Evolutionary conservation across 2,888 invertebrate species (phyloP).

Genomic region (Leptinotarsa rubiginosa): DNA sequence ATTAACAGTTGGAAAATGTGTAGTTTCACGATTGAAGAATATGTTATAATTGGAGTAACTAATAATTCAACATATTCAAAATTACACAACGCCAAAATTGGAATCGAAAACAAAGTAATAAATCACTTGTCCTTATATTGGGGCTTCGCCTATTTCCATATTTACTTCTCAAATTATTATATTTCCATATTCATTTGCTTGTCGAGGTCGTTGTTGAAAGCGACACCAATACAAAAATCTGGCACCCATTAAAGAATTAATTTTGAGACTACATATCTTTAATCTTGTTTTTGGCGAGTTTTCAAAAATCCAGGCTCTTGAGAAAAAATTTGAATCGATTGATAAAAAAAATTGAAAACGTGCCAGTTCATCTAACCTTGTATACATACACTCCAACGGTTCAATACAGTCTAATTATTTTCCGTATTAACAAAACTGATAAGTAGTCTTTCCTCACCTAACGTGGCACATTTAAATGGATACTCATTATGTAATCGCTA

Average conservation of each 20-base stretch:
- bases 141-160: neutral
- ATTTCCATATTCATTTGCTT: neutral
- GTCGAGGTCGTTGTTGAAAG: neutral
- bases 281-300: too few relatives aligned
- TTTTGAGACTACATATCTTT: too few relatives aligned
- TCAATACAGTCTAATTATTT: neutral
- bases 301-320: too few relatives aligned
- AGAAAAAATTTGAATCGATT: too few relatives aligned
- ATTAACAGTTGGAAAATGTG: too few relatives aligned
- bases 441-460: constrained; percentile 1
- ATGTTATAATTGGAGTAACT: too few relatives aligned
- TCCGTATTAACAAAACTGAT: constrained; percentile 3
- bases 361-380: neutral
- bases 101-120: too few relatives aligned
- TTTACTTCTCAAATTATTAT: neutral
- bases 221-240: neutral
- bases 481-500: constrained; percentile 1
- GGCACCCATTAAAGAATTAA: neutral
- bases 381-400: neutral
- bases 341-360: neutral
- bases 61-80: too few relatives aligned
- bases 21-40: too few relatives aligned
- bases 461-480: neutral
- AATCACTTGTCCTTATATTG: neutral
- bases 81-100: too few relatives aligned